Percentiles rank a stretch among this genome's conserved stretches.
These are phyloP conservation scores for Alectura lathami DNA, from an alignment of 2,113 vertebrate species.

Conservation along the genomic window DNA sequence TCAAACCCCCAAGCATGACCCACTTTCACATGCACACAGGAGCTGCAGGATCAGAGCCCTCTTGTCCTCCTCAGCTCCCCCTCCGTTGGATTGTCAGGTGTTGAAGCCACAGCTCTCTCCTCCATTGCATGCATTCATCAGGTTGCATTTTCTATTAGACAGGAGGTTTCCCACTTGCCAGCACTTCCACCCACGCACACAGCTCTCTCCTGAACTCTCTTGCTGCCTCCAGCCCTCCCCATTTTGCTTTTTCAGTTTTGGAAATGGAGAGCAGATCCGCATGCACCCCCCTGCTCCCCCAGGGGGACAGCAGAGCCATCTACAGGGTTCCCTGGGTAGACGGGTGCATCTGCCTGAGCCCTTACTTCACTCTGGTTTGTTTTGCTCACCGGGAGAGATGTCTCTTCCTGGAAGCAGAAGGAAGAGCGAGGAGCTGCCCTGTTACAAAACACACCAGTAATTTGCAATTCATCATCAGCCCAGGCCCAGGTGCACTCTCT, in stretches of 20 bases:
- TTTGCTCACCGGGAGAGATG: not conserved
- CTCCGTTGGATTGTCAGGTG: not conserved
- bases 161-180: slow-evolving; percentile 21
- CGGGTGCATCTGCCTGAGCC: not conserved
- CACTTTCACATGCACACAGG: not conserved
- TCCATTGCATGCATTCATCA: not conserved
- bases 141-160: slow-evolving; percentile 31
- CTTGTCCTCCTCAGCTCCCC: not conserved
- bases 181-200: not conserved
- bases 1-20: not conserved
- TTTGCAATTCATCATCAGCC: not conserved
- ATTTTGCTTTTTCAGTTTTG: fast-evolving
- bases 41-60: not conserved
- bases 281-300: not conserved
- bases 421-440: not conserved
- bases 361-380: not conserved
- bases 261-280: not conserved
- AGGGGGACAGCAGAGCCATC: not conserved
- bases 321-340: not conserved
- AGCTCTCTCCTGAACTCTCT: slow-evolving; percentile 20
- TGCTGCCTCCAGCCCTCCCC: not conserved
- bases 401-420: not conserved
- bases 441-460: slow-evolving; percentile 3
- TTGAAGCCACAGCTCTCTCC: not conserved
- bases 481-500: not conserved